Evolutionary conservation across 1,140 invertebrate genomes (phyloP).

Genomic region (Bicyclus anynana): DNA sequence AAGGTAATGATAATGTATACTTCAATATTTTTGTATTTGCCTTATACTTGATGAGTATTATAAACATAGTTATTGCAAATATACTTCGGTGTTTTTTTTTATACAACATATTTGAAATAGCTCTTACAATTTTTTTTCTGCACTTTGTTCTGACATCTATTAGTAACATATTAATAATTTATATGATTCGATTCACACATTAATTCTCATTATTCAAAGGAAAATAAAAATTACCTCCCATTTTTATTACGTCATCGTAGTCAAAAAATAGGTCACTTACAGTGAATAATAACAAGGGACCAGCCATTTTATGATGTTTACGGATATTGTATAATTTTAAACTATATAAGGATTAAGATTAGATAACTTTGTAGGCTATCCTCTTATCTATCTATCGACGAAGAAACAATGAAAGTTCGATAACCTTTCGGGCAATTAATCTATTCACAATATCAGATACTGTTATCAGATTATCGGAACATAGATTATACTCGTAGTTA

Average conservation of each 20-base stretch:
- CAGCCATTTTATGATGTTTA: neutral
- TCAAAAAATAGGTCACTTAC: neutral
- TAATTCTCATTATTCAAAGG: neutral
- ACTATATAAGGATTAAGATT: constrained; percentile 14
- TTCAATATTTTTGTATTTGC: neutral
- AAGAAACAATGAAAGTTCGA: constrained; percentile 22
- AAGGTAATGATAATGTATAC: neutral
- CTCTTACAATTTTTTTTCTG: too few species aligned
- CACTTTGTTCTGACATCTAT: too few species aligned
- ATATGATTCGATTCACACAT: neutral
- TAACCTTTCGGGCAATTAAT: constrained; percentile 1
- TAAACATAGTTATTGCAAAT: too few species aligned
- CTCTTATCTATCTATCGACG: constrained; percentile 16
- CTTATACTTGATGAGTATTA: neutral
- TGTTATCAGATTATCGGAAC: constrained; percentile 9
- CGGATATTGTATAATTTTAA: constrained; percentile 1
- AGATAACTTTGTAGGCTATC: constrained; percentile 7
- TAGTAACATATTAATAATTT: too few species aligned
- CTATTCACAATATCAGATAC: constrained; percentile 6
- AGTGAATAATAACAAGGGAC: neutral
- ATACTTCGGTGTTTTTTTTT: too few species aligned
- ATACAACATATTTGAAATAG: too few species aligned
- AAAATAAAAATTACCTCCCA: neutral
- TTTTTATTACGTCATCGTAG: neutral
- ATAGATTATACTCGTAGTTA: constrained; percentile 5